Conservation (phyloP, 2,113 vertebrate species). For the Sigmodon hispidus region DNA sequence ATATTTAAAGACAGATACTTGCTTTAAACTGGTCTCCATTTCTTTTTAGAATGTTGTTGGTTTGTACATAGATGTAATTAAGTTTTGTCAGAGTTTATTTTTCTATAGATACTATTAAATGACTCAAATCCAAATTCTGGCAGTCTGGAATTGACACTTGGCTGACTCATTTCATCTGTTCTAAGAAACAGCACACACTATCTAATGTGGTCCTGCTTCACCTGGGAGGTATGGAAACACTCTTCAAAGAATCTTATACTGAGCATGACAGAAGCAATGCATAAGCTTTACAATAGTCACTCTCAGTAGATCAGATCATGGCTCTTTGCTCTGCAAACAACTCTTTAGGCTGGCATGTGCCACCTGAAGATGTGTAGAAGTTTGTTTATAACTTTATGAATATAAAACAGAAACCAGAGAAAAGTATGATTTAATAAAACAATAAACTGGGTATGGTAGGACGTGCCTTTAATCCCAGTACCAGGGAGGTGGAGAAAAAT, state of each 20-base stretch:
- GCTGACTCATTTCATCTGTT: background rate
- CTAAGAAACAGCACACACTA: background rate
- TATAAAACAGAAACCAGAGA: slow-evolving; percentile 6
- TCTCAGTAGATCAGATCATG: background rate
- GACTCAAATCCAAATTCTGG: slow-evolving; percentile 70
- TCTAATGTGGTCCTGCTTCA: background rate
- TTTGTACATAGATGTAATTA: slow-evolving; percentile 76
- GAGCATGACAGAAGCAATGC: background rate
- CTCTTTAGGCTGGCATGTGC: background rate
- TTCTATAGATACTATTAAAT: slow-evolving; percentile 81
- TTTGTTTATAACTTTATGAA: background rate
- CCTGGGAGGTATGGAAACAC: background rate
- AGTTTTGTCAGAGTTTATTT: slow-evolving; percentile 74
- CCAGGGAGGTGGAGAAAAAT: background rate
- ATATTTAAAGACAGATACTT: slow-evolving; percentile 70
- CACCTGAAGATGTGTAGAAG: background rate
- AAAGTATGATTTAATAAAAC: slow-evolving; percentile 18
- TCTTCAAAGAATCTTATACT: background rate
- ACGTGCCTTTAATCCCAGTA: background rate
- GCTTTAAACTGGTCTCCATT: slow-evolving; percentile 61
- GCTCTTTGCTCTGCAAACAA: background rate
- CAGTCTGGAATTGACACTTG: slow-evolving; percentile 58
- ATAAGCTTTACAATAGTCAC: background rate
- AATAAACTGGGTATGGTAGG: background rate
- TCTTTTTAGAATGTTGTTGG: slow-evolving; percentile 44